Evolutionary conservation across 2,113 vertebrate species (phyloP), one percentile per base, ranked within the genome.

Genomic region (Phrynosoma platyrhinos): DNA sequence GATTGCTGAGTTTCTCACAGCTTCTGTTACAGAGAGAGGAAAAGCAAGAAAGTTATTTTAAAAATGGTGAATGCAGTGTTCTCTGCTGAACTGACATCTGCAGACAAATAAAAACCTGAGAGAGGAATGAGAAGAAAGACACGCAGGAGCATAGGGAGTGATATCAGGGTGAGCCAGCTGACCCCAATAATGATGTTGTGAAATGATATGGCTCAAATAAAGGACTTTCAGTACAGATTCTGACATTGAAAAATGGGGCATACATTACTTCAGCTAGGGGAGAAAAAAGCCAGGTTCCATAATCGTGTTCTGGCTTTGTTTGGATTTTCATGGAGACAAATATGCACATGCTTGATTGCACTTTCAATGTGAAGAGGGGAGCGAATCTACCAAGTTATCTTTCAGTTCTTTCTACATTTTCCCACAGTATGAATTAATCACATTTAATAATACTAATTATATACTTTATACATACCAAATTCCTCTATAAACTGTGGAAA

Each of bases 361-460:
- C 89, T 94, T 91, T 91, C 85, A 88, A 87, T 92, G 87, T 90
- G 93, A 90, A 93, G 79, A 81, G 83, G 89, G 90, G 40, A 78
- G 88, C 92, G 91, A 93, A 94, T 92, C 90, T 21, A 3, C 64
- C 87, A 42, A 83, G 74, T 77, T 90, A 82, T 92, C 84, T 95
- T 91, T 92, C 92, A 93, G 91, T 91, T 92, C 87, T 93, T 93
- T 93, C 87, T 81, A 83, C 91, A 74, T 96, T 97, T 94, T 95
- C 92, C 93, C 93, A 94, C 89, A 91, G 90, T 94, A 84, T 89
- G 92, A 95, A 95, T 96, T 96, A 95, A 95, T 96, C 92, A 92
- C 92, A 92, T 96, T 94, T 95, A 93, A 95, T 95, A 93, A 94
- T 96, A 92, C 89, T 93, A 95, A 96, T 96, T 96, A 93, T 93